Evolutionary conservation across 2,113 vertebrate genomes (phyloP).

Genomic region (Corvus cornix): DNA sequence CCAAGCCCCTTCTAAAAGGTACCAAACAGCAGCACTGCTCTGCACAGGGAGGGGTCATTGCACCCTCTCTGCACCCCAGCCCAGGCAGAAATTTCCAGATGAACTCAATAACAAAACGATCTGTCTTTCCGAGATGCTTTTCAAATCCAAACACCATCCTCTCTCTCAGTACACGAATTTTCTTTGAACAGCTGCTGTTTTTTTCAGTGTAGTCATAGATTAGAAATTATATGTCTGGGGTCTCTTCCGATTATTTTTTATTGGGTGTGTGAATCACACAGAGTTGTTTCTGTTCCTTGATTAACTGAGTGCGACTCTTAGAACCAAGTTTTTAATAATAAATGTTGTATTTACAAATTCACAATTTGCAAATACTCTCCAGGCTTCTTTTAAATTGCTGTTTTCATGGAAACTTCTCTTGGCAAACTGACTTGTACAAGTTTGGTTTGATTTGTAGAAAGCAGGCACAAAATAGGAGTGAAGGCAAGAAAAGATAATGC

Average conservation of each 20-base stretch:
- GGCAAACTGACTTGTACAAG: background rate
- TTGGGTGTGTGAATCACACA: slow-evolving; percentile 25
- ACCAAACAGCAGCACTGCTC: fast-evolving
- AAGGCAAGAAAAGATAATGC: background rate
- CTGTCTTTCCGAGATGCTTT: background rate
- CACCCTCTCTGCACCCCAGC: no score
- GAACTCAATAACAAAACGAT: background rate
- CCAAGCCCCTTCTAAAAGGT: background rate
- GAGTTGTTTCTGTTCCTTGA: slow-evolving; percentile 24
- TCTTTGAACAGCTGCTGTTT: background rate
- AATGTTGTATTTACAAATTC: slow-evolving; percentile 57
- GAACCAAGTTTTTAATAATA: slow-evolving; percentile 56
- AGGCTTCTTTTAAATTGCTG: slow-evolving; percentile 36
- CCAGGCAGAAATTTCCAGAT: background rate
- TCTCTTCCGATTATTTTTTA: slow-evolving; percentile 11
- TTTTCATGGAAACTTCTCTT: background rate
- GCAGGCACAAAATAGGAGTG: background rate
- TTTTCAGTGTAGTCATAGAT: background rate
- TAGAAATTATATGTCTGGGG: slow-evolving; percentile 38
- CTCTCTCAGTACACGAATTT: background rate
- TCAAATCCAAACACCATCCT: background rate
- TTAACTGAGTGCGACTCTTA: background rate
- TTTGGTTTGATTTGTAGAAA: slow-evolving; percentile 2
- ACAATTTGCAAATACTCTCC: slow-evolving; percentile 48
- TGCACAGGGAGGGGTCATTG: background rate